Base-by-base conservation (phyloP, 1,140 invertebrate genomes). In the Brachionus koreanus region DNA sequence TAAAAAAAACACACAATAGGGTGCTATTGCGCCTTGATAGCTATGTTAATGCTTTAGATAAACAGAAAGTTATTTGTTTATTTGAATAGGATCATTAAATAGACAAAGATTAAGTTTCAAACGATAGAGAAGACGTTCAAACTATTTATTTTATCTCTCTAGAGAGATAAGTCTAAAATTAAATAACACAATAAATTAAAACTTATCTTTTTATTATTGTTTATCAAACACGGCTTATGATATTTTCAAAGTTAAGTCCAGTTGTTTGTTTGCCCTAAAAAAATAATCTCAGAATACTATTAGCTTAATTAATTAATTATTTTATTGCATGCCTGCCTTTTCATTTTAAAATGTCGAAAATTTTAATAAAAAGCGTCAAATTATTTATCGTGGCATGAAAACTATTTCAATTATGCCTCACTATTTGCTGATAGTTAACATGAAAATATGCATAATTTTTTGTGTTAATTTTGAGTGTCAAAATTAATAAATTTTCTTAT, bases 191-290 rank as follows among this genome's bases (percentile, higher is more conserved):
- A 57, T 57, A 65, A 65, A 65, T n/a, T 33, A 65, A 33, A 65
- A 65, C 29, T 65, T 65, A 65, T 65, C 63, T 65, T 57, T 57
- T 57, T 57, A 65, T 65, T 33, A 65, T 65, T 65, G 63, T 65
- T 65, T 65, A 65, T 9, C 19, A 65, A 65, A 65, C 63, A 29
- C 63, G 33, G 29, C 25, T 33, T 65, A 33, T 33, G 25, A 65
- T 65, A 33, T 65, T 65, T 29, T 65, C 25, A 65, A 65, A 65
- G 29, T 23, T 65, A 5, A 33, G 63, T 13, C 63, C 63, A 65
- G 33, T 65, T 33, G 49, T 57, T 57, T 57, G 49, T 57, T 57
- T 57, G 49, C 5, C 49, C 49, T 57, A 57, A 57, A 57, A 57
- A 57, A 57, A 57, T 57, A 57, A 57, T 57, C 49, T 57, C 49